Percentiles rank a stretch among this genome's conserved stretches.
Conservation (phyloP, 2,797 vertebrate genomes). For the Dendrocincla tyrannina region DNA sequence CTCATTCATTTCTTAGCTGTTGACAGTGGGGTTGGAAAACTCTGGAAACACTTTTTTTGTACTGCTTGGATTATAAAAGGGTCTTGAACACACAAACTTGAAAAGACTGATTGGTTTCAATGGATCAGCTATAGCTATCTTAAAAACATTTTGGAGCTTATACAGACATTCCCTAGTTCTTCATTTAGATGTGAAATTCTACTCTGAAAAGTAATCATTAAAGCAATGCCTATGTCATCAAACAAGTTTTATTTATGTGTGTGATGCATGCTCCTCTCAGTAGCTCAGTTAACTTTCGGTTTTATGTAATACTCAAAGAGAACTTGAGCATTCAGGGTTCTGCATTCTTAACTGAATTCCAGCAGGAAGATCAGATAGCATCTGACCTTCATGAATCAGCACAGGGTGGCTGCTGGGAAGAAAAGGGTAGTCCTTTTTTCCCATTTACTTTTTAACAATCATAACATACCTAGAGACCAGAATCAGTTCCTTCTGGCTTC, state of each 20-base stretch:
- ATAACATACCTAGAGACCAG: neutral
- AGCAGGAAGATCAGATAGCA: neutral
- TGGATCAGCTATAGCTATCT: neutral
- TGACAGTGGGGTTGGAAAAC: neutral
- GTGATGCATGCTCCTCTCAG: neutral
- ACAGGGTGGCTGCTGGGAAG: neutral
- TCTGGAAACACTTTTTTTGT: neutral
- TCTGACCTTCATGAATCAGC: neutral
- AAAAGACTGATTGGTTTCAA: neutral
- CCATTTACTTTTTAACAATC: neutral
- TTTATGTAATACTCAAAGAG: neutral
- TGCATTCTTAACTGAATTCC: neutral
- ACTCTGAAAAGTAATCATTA: neutral
- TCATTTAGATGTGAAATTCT: neutral
- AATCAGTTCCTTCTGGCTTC: neutral
- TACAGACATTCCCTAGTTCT: neutral
- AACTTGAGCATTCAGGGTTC: neutral
- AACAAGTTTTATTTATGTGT: neutral
- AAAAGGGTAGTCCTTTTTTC: neutral
- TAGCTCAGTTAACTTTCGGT: neutral
- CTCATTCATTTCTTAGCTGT: neutral
- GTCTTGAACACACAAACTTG: neutral
- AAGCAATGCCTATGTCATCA: neutral
- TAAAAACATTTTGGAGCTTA: neutral
- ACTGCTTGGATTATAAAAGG: neutral